phyloP scores from a whole-genome alignment of 2,797 vertebrate genomes.

The Anas bahamensis region DNA sequence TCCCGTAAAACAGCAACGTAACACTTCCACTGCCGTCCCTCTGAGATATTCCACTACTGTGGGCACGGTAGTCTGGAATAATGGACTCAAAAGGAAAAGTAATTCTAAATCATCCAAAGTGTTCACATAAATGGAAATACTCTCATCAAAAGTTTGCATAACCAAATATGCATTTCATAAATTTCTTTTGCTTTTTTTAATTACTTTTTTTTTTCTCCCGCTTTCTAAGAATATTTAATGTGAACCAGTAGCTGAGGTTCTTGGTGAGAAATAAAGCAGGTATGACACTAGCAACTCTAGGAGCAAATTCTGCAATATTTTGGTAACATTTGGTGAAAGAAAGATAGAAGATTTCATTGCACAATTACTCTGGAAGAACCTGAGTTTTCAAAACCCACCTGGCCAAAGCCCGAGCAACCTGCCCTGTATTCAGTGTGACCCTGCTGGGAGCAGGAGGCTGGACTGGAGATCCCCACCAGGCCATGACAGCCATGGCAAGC shows the following conservation, averaged over 20 bases:
- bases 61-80: neutral
- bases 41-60: neutral
- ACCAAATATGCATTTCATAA: neutral
- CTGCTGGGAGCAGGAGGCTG: too few relatives aligned
- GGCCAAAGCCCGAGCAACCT: too few relatives aligned
- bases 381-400: too few relatives aligned
- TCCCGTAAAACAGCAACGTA: neutral
- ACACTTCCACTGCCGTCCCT: neutral
- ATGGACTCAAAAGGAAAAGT: neutral
- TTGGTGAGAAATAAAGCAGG: neutral
- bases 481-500: too few relatives aligned
- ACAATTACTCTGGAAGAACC: neutral
- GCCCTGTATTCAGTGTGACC: too few relatives aligned
- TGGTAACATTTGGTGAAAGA: neutral
- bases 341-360: neutral
- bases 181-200: neutral
- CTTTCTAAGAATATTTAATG: neutral
- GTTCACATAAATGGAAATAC: neutral
- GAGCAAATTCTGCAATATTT: neutral
- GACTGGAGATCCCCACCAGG: too few relatives aligned
- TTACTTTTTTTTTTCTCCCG: neutral
- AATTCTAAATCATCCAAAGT: neutral
- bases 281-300: neutral
- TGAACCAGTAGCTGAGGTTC: neutral
- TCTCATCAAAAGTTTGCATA: neutral